Evolutionary conservation across 2,113 vertebrate species (phyloP).

Genomic region (Polyodon spathula): DNA sequence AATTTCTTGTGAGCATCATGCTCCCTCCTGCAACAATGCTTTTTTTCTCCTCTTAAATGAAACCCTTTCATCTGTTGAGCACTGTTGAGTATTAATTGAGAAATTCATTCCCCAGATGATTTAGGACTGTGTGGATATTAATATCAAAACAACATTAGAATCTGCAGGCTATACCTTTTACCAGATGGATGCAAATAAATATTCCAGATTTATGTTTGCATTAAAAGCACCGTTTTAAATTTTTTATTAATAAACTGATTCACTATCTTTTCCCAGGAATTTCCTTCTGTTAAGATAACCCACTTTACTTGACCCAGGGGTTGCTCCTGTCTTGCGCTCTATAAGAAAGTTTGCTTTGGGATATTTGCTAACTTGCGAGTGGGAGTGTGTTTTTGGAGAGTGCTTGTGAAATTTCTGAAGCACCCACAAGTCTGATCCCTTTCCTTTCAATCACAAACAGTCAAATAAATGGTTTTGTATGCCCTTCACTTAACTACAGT

Average conservation of each 20-base stretch:
- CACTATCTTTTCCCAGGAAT: background rate
- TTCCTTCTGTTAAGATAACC: background rate
- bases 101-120: no score
- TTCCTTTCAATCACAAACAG: background rate
- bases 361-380: constrained; percentile 1
- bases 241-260: background rate
- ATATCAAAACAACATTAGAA: no score
- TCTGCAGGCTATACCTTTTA: no score
- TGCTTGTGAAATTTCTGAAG: constrained; percentile 4
- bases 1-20: no score
- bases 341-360: background rate
- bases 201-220: no score
- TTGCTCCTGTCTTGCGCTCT: background rate
- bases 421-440: background rate
- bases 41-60: no score
- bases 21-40: no score
- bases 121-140: no score
- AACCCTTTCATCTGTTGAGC: no score
- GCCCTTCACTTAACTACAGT: background rate
- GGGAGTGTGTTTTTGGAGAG: background rate
- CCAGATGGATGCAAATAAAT: no score
- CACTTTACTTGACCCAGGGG: background rate
- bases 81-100: no score
- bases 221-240: no score
- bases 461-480: constrained; percentile 1